Percentiles rank a stretch among this genome's conserved stretches.
Conservation (phyloP, 1,140 invertebrate species). For the Diplogasteroides magnus region DNA sequence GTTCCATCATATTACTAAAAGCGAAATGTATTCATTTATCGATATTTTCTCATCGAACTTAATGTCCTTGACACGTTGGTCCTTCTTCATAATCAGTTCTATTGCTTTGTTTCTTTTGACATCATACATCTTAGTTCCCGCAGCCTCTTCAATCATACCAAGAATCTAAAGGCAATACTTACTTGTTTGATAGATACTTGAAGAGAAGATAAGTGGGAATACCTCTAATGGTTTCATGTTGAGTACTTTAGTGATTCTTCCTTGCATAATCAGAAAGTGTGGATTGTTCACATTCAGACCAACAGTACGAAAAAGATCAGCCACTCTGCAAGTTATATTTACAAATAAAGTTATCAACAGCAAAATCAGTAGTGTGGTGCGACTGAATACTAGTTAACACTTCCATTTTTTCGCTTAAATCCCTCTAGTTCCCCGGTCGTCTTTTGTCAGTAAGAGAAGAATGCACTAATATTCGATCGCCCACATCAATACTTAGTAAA, state of each 20-base stretch:
- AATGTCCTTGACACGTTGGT: conserved; percentile 80
- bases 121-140: conserved; percentile 95
- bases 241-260: conserved; percentile 94
- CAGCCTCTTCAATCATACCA: conserved; percentile 97
- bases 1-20: background rate
- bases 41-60: conserved; percentile 63
- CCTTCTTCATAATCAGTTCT: conserved; percentile 87
- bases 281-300: conserved; percentile 98
- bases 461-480: too few species aligned
- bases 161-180: conserved; percentile 66
- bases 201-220: conserved; percentile 40
- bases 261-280: conserved; percentile 98
- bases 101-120: conserved; percentile 80
- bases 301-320: conserved; percentile 90
- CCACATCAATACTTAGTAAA: too few species aligned
- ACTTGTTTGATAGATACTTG: conserved; percentile 8
- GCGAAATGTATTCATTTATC: background rate
- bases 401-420: too few species aligned
- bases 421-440: too few species aligned
- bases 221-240: conserved; percentile 97
- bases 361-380: too few species aligned
- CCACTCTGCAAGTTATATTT: conserved; percentile 64
- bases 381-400: too few species aligned
- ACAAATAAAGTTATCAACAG: background rate
- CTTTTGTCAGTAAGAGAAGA: too few species aligned